Base-by-base conservation (phyloP, 2,113 vertebrate species). In the Struthio camelus region DNA sequence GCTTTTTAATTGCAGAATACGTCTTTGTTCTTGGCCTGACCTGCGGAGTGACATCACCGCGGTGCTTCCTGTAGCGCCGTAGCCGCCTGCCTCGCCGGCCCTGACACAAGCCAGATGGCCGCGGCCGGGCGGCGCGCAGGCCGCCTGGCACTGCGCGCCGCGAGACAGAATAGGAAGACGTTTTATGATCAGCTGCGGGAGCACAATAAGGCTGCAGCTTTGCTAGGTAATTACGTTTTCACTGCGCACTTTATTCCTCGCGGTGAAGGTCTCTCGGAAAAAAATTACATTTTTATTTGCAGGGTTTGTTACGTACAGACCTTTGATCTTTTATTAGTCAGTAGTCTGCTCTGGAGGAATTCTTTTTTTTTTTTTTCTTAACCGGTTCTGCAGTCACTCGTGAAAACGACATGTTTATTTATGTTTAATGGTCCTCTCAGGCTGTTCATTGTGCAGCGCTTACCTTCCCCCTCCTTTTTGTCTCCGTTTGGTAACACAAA, bases 51-150 rank as follows among this genome's bases (percentile, higher is more conserved):
- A 98, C 96, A 96, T 97, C 97, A 97, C 92, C 90, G 95, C 93
- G 96, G 97, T 89, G 97, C 88, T 98, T 97, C 96, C 96, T 97
- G 97, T 91, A 84, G 69, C 25, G 93, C 69, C 93, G 94, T 89
- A 95, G 93, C 96, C 88, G 81, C 94, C 87, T 95, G 79, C 96
- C 95, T 96, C 87, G 92, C 96, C 93, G 90, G 96, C 94, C 97
- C 94, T 98, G 97, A 98, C 97, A 96, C 93, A 97, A 98, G 96
- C 97, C 98, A 98, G 97, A 99, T 98, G 98, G 98, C 98, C 81
- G 84, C 88, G 82, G 93, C 98, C 83, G 83, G 98, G 96, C 98
- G 98, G 98, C 93, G 94, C 86, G 54, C 97, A 93, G 96, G 96
- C 96, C 67, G 96, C 90, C 94, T 98, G 97, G 97, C 98, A 97